Evolutionary conservation across 2,888 invertebrate species (phyloP), one percentile per base, ranked within the genome.

Genomic region (Aplocera efformata): DNA sequence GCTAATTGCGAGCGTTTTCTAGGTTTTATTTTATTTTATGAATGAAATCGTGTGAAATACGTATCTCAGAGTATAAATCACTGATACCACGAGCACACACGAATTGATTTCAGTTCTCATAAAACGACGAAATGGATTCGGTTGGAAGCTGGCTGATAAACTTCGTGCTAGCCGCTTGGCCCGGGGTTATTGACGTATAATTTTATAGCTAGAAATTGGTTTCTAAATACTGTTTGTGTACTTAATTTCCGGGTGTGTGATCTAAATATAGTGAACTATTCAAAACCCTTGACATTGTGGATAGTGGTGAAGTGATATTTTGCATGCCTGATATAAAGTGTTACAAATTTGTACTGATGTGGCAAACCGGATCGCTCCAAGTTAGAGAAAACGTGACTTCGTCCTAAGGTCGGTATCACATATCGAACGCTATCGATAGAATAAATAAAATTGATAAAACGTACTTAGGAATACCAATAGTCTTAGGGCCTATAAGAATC

Each of bases 351-450:
- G 68, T 69, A 77, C 71, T 79, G 81, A 83, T 83, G 83, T 84
- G 83, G 83, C 85, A 82, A 82, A 85, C 83, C 80, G 82, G 83
- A 85, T 81, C 76, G 70, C 66, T 72, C 60, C 67, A 63, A 75
- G 68, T 63, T 67, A 75, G 73, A 76, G 79, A 79, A 83, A 85
- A 81, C 81, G 77, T 84, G 81, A 80, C 68, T 73, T 72, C 72
- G 63, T 68, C 78, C 45, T 85, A 86, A 82, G 84, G 86, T 86
- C 76, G 77, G 83, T 78, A 73, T 64, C 45, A 58, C 57, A 58
- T 60, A 37, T 57, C 50, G 56, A 60, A 56, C 49, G 48, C 35
- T 37, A 27, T 34, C 25, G 27, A 29, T 53, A 32, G 31, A 34
- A 31, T 32, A 17, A 17, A 17, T 17, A n/a, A n/a, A n/a, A 17